Evolutionary conservation across 2,888 invertebrate genomes (phyloP), one percentile per base, ranked within the genome.

Genomic region (Eilema sororculum): DNA sequence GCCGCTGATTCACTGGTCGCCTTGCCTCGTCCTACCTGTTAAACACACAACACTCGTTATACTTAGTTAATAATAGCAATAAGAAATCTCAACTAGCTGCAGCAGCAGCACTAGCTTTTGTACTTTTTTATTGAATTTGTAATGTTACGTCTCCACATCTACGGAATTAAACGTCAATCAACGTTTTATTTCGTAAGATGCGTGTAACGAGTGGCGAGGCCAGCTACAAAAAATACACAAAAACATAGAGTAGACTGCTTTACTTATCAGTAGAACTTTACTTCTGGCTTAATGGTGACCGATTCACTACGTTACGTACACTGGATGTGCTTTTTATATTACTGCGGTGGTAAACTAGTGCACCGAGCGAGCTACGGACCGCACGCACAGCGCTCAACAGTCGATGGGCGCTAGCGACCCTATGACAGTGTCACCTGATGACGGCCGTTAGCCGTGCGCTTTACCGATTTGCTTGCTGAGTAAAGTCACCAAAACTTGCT

Each of bases 51-150:
- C 16, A 16, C 41, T 2, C 13, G 41, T 41, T 41, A 41, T 41
- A 41, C 10, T 16, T n/a, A 52, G 6, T 46, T 46, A 6, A 33
- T 46, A 6, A 33, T 12, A 37, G 33, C 9, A 52, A 52, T n/a
- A 52, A 52, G 8, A n/a, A 52, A 52, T 6, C 20, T 46, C 46
- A 57, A 58, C 25, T 66, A 41, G n/a, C n/a, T n/a, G n/a, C n/a
- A n/a, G n/a, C n/a, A n/a, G n/a, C n/a, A n/a, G 46, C 52, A 20
- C 10, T 61, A 33, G 52, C 46, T 67, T 67, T 67, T 67, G 52
- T 30, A 30, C 41, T 20, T 63, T 41, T 57, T 68, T 57, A 57
- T 68, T 64, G 22, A 63, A 68, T 63, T 64, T 64, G 25, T 37
- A 22, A 61, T 37, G 58, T 58, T 58, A 64, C 33, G 12, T 58